Base-by-base conservation (phyloP, 2,113 vertebrate species). In the Lipophrys pholis region DNA sequence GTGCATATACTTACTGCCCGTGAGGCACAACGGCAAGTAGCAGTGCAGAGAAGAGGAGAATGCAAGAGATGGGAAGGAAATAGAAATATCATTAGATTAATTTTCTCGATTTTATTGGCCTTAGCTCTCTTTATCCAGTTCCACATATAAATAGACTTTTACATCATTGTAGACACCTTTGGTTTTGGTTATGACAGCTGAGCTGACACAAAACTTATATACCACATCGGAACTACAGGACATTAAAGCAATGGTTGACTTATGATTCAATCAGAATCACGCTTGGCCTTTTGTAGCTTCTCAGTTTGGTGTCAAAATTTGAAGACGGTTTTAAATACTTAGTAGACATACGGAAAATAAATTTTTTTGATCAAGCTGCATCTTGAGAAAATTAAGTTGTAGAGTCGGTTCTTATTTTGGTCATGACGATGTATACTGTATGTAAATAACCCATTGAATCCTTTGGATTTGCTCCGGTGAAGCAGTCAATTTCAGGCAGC, bases 1-100 rank as follows among this genome's bases (percentile, higher is more conserved):
- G 94, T 93, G 95, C 94, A 95, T 96, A 95, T 95, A 94, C 95
- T 96, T 96, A 96, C 80, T 95, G 93, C 94, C 93, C 67, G 82
- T 93, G 91, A 95, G 95, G 96, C 94, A 95, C 92, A 92, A 94
- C 95, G 94, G 73, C 73, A 76, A 81, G 81, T 84, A 88, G 65
- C 49, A 64, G 67, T 73, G 78, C 60, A 76, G 65, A 74, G 36
- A 72, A 45, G 35, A 75, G 64, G 15, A 71, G 55, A 80, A 80
- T 79, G 21, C 61, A 81, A 70, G 55, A 59, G 75, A 84, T 58
- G 16, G 68, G 67, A 35, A 40, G 36, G 12, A 76, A 88, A 84
- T 80, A 76, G 48, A 85, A 86, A 90, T 73, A 84, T 89, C 92
- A 92, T 95, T 54, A 94, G 96, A 95, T 94, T 95, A 92, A 96